Conservation (phyloP, 2,888 invertebrate genomes). For the Nymphalis polychloros region DNA sequence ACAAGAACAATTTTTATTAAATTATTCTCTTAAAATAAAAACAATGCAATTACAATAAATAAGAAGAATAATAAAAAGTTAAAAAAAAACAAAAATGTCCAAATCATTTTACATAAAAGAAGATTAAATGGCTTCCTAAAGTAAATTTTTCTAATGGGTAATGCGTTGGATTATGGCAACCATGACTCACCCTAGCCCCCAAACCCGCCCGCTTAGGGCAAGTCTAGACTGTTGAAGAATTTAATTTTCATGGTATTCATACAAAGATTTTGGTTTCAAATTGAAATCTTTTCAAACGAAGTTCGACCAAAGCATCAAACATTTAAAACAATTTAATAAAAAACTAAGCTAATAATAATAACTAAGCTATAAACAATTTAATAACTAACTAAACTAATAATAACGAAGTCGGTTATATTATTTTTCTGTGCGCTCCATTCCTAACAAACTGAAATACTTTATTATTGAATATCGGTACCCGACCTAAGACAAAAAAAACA, state of each 20-base stretch:
- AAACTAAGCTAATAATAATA: too few species aligned
- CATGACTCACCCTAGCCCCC: not conserved
- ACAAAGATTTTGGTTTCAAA: not conserved
- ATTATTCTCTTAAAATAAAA: too few species aligned
- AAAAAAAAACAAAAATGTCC: not conserved
- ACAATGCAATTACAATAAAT: not conserved
- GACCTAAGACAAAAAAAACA: not conserved
- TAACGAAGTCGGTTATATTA: too few species aligned
- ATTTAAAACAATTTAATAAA: too few species aligned
- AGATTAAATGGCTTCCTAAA: not conserved
- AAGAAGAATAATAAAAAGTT: not conserved
- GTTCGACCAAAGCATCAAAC: too few species aligned
- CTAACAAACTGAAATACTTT: not conserved
- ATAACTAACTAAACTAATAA: too few species aligned
- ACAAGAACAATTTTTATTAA: too few species aligned
- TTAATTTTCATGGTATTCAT: not conserved
- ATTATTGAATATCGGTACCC: not conserved
- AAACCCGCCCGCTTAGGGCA: not conserved
- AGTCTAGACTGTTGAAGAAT: not conserved
- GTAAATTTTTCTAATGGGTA: constrained; percentile 4
- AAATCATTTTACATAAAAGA: not conserved
- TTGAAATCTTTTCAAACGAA: too few species aligned
- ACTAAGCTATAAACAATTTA: too few species aligned
- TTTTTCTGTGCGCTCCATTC: too few species aligned
- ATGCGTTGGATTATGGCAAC: not conserved